Evolutionary conservation across 2,888 invertebrate species (phyloP).

Genomic region (Netelia fuscicornis): DNA sequence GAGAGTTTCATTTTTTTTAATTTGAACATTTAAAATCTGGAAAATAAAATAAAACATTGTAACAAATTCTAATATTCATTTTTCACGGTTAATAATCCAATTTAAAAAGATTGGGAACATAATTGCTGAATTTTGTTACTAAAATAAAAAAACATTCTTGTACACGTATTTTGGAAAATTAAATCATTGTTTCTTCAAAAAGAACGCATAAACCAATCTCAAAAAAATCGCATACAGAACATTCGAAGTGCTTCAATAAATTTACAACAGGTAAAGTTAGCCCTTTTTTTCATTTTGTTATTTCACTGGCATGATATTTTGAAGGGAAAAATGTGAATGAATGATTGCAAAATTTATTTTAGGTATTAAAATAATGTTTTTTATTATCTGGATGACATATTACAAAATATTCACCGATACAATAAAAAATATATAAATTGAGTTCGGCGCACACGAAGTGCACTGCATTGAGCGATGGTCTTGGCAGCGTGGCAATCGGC

Average conservation of each 20-base stretch:
- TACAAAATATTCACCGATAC: no score
- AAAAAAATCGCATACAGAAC: neutral
- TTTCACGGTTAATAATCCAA: neutral
- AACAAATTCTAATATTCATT: slow-evolving; percentile 2
- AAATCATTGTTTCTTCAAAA: slow-evolving; percentile 5
- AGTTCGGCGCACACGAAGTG: no score
- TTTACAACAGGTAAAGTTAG: slow-evolving; percentile 1
- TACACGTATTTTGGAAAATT: slow-evolving; percentile 14
- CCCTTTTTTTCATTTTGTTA: neutral
- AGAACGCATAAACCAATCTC: slow-evolving; percentile 3
- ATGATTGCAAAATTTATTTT: slow-evolving; percentile 10
- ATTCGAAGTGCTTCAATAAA: slow-evolving; percentile 6
- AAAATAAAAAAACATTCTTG: slow-evolving; percentile 17
- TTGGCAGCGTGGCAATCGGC: slow-evolving; percentile 21
- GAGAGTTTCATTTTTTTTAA: slow-evolving; percentile 10
- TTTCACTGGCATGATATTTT: slow-evolving; percentile 1
- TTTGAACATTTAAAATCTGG: neutral
- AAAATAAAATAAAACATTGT: neutral
- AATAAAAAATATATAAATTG: no score
- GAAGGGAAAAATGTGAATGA: slow-evolving; percentile 15
- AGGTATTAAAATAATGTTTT: slow-evolving; percentile 9
- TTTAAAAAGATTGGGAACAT: neutral
- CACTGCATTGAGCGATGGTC: no score
- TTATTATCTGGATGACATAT: neutral
- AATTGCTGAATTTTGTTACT: slow-evolving; percentile 1